These are phyloP conservation scores for Eulimnadia texana DNA, from an alignment of 1,140 invertebrate genomes.

Conservation along the genomic window DNA sequence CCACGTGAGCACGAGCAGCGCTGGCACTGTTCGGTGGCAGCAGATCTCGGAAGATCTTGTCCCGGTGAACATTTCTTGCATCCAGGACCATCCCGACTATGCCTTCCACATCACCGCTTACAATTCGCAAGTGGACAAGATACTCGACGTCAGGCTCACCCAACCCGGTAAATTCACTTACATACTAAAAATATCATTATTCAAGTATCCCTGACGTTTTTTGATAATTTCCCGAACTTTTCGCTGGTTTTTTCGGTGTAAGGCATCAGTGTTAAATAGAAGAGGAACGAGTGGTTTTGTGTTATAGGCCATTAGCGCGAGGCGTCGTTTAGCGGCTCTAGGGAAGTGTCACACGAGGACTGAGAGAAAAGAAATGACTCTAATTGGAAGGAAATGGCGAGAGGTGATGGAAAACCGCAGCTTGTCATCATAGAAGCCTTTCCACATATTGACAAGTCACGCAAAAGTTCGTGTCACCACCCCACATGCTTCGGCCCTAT, in stretches of 20 bases:
- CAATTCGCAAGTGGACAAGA: constrained; percentile 96
- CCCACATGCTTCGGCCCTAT: no score
- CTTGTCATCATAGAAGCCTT: background rate
- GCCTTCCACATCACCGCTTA: constrained; percentile 96
- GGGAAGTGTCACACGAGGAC: background rate
- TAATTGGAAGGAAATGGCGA: background rate
- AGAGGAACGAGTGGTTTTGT: no score
- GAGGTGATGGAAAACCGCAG: background rate
- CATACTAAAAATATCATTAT: background rate
- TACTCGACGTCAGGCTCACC: constrained; percentile 86
- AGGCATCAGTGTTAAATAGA: no score
- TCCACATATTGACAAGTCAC: background rate
- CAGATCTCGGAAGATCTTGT: constrained; percentile 94
- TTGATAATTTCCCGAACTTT: no score
- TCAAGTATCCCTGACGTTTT: background rate
- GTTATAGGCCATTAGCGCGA: no score
- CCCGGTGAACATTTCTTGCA: constrained; percentile 91
- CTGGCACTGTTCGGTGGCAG: constrained; percentile 86
- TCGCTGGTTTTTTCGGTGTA: no score
- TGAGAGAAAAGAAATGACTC: background rate
- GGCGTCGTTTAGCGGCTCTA: no score
- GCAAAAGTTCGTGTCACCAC: background rate
- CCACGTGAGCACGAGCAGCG: constrained; percentile 77
- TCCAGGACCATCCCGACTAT: constrained; percentile 79
- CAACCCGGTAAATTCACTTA: constrained; percentile 67